Evolutionary conservation across 2,113 vertebrate species (phyloP).

Genomic region (Chaetorhynchus papuensis): DNA sequence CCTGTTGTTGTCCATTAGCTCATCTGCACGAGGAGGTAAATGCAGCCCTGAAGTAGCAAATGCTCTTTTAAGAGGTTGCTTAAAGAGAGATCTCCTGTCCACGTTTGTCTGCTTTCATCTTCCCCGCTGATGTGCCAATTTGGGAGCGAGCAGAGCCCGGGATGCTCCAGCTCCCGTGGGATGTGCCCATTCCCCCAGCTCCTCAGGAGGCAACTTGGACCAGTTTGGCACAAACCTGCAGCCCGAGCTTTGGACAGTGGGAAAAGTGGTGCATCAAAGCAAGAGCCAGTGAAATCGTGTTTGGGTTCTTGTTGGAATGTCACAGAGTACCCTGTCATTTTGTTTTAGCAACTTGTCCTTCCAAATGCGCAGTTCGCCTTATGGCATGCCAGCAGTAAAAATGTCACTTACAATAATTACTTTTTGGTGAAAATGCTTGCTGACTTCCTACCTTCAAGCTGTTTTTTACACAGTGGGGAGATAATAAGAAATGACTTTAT

Average conservation of each 20-base stretch:
- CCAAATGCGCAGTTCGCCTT: conserved; percentile 76
- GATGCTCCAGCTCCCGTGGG: neutral
- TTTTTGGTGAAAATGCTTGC: conserved; percentile 85
- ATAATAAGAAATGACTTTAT: conserved; percentile 98
- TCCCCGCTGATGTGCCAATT: neutral
- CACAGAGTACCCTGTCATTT: conserved; percentile 84
- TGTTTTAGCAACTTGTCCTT: conserved; percentile 82
- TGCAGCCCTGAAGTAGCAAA: neutral
- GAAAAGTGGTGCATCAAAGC: conserved; percentile 59
- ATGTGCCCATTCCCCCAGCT: fast-evolving
- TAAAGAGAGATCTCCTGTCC: neutral
- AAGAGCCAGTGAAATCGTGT: conserved; percentile 68
- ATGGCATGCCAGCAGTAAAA: conserved; percentile 87
- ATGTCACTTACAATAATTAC: conserved; percentile 90
- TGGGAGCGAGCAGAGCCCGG: neutral
- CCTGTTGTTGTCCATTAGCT: conserved; percentile 30
- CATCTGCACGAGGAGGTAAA: neutral
- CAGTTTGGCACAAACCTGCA: neutral
- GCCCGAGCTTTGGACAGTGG: conserved; percentile 41
- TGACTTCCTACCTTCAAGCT: conserved; percentile 87
- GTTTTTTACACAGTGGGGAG: conserved; percentile 95
- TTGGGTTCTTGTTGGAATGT: conserved; percentile 82
- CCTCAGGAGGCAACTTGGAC: neutral
- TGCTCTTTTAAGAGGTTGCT: conserved; percentile 9
- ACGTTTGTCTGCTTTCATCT: neutral